phyloP scores from a whole-genome alignment of 2,113 vertebrate species.

The Bos taurus region ARS-UCD2.0 NC_037333.1:43412001-43412500 shows the following conservation, averaged over 20 bases:
- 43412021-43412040: neutral
- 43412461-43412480: neutral
- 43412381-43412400: neutral
- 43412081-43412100: slow-evolving; percentile 12
- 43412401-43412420: neutral
- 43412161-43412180: neutral
- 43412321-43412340: neutral
- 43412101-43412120: neutral
- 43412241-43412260: neutral
- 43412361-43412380: neutral
- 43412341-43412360: neutral
- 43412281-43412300: neutral
- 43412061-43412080: neutral
- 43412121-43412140: neutral
- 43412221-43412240: neutral
- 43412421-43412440: neutral
- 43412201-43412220: neutral
- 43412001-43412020: neutral
- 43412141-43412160: neutral
- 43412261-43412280: slow-evolving; percentile 29
- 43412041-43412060: neutral
- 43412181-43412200: neutral
- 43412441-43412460: neutral
- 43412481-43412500: neutral
- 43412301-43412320: neutral